phyloP scores from a whole-genome alignment of 2,888 invertebrate species.

The Metacarcinus magister region DNA sequence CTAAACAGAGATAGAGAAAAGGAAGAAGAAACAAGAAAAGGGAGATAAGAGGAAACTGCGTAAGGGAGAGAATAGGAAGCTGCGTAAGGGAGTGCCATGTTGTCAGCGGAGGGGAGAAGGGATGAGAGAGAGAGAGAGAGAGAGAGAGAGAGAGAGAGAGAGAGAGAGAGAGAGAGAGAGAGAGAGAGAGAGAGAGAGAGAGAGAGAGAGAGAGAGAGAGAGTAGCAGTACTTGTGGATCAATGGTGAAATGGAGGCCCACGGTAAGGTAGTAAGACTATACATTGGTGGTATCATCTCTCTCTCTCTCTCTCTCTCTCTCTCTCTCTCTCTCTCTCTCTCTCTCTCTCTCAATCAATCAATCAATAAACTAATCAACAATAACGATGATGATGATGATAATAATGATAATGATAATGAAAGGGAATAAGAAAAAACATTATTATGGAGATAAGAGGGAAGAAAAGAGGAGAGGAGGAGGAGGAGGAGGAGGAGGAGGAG shows the following conservation, averaged over 20 bases:
- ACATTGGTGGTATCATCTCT: not conserved
- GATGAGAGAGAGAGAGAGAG: not conserved
- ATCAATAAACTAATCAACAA: no score
- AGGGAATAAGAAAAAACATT: no score
- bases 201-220: not conserved
- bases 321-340: no score
- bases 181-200: not conserved
- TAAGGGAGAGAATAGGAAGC: not conserved
- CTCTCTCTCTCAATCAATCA: no score
- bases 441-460: no score
- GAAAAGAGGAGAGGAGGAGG: no score
- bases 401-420: no score
- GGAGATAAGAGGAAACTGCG: not conserved
- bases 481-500: no score
- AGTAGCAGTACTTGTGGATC: slow-evolving; percentile 26
- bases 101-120: not conserved
- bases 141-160: not conserved
- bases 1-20: not conserved
- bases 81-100: not conserved
- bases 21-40: not conserved
- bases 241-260: not conserved
- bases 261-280: not conserved
- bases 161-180: not conserved
- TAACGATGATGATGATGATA: no score
- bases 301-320: no score